phyloP scores from a whole-genome alignment of 2,888 invertebrate species.

The Tuberolachnus salignus region DNA sequence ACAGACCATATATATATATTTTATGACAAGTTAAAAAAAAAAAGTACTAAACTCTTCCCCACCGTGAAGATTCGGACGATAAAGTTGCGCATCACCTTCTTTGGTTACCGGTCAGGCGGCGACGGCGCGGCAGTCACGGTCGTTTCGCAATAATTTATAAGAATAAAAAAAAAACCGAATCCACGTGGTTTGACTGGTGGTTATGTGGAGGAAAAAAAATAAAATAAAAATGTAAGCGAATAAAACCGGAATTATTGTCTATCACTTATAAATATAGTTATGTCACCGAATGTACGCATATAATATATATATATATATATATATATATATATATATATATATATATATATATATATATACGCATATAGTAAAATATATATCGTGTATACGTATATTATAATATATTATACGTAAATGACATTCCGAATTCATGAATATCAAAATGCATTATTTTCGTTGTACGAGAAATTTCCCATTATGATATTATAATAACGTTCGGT shows the following conservation, averaged over 20 bases:
- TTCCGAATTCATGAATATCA: slow-evolving; percentile 30
- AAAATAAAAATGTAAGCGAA: slow-evolving; percentile 13
- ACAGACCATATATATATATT: not conserved
- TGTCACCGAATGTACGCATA: slow-evolving; percentile 20
- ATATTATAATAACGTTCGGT: not conserved
- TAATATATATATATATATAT: slow-evolving; percentile 9
- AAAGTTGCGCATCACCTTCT: slow-evolving; percentile 31
- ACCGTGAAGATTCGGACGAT: slow-evolving; percentile 15
- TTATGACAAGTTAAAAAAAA: not conserved
- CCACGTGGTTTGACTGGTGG: slow-evolving; percentile 39
- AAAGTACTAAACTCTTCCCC: not conserved
- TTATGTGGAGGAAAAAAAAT: slow-evolving; percentile 1
- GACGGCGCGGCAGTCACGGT: not conserved
- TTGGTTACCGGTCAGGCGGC: slow-evolving; percentile 19
- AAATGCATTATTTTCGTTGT: not conserved
- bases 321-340: too few relatives aligned
- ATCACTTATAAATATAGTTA: slow-evolving; percentile 34
- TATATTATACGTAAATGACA: slow-evolving; percentile 22
- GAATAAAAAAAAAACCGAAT: not conserved
- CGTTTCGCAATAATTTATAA: slow-evolving; percentile 33
- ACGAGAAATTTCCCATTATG: slow-evolving; percentile 14
- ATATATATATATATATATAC: slow-evolving; percentile 1
- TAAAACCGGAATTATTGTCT: slow-evolving; percentile 45
- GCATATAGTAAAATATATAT: not conserved
- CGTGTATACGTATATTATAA: not conserved